Percentiles rank a stretch among this genome's conserved stretches.
Conservation (phyloP, 2,113 vertebrate genomes). For the Hippocampus barbouri region DNA sequence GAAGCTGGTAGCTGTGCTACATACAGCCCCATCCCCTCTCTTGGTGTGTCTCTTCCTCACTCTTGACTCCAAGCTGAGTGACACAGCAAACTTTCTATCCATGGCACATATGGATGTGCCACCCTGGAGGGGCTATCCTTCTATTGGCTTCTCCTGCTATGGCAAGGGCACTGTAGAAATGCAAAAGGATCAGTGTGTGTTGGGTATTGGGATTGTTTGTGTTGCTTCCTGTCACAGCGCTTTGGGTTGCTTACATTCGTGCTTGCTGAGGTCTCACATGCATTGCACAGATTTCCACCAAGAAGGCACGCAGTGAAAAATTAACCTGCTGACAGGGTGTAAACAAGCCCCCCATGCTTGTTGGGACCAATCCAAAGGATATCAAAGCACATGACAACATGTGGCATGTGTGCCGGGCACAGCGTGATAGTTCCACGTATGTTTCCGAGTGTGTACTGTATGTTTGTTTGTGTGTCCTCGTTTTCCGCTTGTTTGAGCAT, state of each 20-base stretch:
- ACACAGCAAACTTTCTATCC: neutral
- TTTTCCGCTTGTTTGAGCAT: constrained; percentile 13
- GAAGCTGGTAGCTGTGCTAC: no score
- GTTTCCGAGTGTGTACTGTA: neutral
- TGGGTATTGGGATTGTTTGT: constrained; percentile 8
- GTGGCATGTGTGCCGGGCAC: constrained; percentile 22
- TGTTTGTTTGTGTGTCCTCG: constrained; percentile 6
- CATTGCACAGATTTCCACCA: constrained; percentile 41
- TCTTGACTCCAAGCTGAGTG: neutral
- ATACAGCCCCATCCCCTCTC: neutral
- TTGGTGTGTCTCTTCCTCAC: neutral
- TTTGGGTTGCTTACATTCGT: constrained; percentile 48
- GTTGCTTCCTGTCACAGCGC: constrained; percentile 19
- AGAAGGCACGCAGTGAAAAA: constrained; percentile 59
- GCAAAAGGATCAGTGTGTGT: neutral
- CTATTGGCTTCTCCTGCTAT: neutral
- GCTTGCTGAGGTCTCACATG: constrained; percentile 45
- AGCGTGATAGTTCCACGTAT: constrained; percentile 9
- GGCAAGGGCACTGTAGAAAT: neutral
- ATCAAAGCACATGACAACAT: constrained; percentile 54
- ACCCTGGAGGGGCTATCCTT: neutral
- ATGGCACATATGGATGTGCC: neutral
- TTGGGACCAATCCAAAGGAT: constrained; percentile 64
- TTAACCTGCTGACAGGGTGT: constrained; percentile 61
- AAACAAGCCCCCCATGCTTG: constrained; percentile 65